phyloP scores from a whole-genome alignment of 37 sponge, comb jelly and placozoan genomes.

The Beroe forskalii region DNA sequence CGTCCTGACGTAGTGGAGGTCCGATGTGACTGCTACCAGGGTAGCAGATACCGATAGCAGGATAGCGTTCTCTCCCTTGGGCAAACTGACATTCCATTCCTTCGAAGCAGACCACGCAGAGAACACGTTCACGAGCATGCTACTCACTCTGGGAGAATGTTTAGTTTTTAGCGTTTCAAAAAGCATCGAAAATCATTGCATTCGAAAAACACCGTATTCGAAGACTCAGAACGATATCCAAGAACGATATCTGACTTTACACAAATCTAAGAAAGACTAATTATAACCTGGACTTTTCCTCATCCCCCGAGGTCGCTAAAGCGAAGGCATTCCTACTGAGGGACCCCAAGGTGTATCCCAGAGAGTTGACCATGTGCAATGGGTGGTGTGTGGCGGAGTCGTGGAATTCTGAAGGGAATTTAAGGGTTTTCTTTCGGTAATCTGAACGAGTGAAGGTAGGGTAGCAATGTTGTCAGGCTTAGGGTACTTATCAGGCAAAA shows the following conservation, averaged over 20 bases:
- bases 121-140: conserved; percentile 6
- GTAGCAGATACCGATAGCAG: not conserved
- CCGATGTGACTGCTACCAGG: not conserved
- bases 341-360: conserved; percentile 4
- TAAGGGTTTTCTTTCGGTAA: not conserved
- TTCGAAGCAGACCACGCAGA: conserved; percentile 21
- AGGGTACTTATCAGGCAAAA: too few relatives aligned
- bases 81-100: conserved; percentile 36
- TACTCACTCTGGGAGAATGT: not conserved
- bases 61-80: conserved; percentile 40
- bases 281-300: conserved; percentile 6
- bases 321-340: conserved; percentile 23
- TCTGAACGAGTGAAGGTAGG: too few relatives aligned
- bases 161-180: too few relatives aligned
- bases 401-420: conserved; percentile 15
- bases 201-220: not conserved
- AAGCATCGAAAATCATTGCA: too few relatives aligned
- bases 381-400: conserved; percentile 59
- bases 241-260: too few relatives aligned
- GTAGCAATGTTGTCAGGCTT: too few relatives aligned
- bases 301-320: not conserved
- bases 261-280: not conserved
- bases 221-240: not conserved
- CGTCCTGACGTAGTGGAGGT: conserved; percentile 40
- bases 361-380: conserved; percentile 45